Percentiles rank a stretch among this genome's conserved stretches.
These are phyloP conservation scores for Ashinkailepas kermadecensis DNA, from an alignment of 2,888 invertebrate genomes.

Conservation along the genomic window DNA sequence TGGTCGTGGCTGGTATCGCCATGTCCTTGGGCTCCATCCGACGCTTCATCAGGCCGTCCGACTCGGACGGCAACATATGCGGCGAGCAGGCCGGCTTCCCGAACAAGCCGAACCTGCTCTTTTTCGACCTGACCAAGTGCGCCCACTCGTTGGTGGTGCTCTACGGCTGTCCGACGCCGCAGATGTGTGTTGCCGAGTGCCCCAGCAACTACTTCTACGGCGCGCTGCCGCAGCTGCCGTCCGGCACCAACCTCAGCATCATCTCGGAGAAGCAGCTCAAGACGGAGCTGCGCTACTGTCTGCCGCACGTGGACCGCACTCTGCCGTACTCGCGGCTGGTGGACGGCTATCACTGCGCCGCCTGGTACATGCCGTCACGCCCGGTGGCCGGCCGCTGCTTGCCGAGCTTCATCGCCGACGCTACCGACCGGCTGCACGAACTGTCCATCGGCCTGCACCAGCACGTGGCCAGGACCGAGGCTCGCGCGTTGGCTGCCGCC, in stretches of 20 bases:
- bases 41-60: neutral
- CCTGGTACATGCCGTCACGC: neutral
- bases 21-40: neutral
- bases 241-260: neutral
- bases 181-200: neutral
- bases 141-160: neutral
- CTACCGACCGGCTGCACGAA: neutral
- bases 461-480: neutral
- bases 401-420: neutral
- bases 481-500: neutral
- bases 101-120: neutral
- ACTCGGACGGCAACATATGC: neutral
- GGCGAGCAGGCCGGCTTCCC: neutral
- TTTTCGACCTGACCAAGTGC: conserved; percentile 5
- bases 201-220: neutral
- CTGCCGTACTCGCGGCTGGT: neutral
- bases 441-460: neutral
- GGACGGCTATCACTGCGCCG: conserved; percentile 7
- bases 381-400: neutral
- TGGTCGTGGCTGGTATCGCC: neutral
- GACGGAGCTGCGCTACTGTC: neutral
- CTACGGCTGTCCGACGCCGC: neutral
- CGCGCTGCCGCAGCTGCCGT: neutral
- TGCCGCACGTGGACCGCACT: neutral
- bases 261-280: neutral